Evolutionary conservation across 1,140 invertebrate genomes (phyloP).

Genomic region (Conus betulinus): DNA sequence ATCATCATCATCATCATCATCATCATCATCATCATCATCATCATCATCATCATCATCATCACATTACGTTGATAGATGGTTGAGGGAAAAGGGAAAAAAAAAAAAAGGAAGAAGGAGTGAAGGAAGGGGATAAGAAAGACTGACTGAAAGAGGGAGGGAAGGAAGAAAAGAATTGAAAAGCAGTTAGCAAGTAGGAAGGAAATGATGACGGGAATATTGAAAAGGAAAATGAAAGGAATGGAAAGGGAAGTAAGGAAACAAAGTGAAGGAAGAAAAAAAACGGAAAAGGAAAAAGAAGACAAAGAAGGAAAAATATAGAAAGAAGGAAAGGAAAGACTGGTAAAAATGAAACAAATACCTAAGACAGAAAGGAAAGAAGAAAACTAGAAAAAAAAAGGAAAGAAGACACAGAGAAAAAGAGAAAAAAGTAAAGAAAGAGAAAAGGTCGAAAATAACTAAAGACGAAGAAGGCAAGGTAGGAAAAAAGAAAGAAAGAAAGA

Average conservation of each 20-base stretch:
- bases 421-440: background rate
- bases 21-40: too few relatives aligned
- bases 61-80: background rate
- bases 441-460: background rate
- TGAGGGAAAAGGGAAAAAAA: background rate
- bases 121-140: background rate
- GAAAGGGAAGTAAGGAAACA: background rate
- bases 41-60: too few relatives aligned
- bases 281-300: background rate
- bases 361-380: background rate
- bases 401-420: background rate
- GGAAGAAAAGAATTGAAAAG: background rate
- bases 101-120: constrained; percentile 4
- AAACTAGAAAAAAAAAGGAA: background rate
- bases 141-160: background rate
- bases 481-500: background rate
- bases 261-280: background rate
- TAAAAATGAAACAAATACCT: background rate
- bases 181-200: background rate
- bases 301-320: background rate
- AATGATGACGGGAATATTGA: background rate
- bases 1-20: too few relatives aligned
- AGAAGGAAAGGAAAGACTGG: background rate
- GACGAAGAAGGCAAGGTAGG: background rate
- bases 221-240: background rate